Evolutionary conservation across 1,140 invertebrate genomes (phyloP).

Genomic region (Lysiphlebus fabarum): DNA sequence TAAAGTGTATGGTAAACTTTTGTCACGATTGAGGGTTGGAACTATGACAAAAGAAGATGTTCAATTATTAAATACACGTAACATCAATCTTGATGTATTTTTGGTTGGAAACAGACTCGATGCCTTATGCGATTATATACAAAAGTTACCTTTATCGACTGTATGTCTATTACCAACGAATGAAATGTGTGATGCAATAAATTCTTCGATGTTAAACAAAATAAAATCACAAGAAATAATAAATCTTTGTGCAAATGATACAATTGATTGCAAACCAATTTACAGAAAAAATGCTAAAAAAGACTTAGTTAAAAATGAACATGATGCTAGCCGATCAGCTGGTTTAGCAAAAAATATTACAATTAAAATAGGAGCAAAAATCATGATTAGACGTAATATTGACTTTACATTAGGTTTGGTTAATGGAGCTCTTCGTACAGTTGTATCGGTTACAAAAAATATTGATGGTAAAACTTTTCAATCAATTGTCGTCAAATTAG

Average conservation of each 20-base stretch:
- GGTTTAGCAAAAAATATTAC: background rate
- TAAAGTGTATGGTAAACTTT: slow-evolving; percentile 21
- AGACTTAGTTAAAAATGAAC: background rate
- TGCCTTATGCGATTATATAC: slow-evolving; percentile 23
- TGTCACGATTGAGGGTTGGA: slow-evolving; percentile 25
- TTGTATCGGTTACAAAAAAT: slow-evolving; percentile 7
- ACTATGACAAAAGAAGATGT: slow-evolving; percentile 17
- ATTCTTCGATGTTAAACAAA: slow-evolving; percentile 12
- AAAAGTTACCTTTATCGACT: slow-evolving; percentile 18
- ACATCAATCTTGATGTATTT: slow-evolving; percentile 19
- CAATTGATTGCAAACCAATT: slow-evolving; percentile 10
- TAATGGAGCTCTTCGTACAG: slow-evolving; percentile 11
- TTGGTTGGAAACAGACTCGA: slow-evolving; percentile 13
- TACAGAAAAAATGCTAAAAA: background rate
- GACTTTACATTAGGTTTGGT: slow-evolving; percentile 11
- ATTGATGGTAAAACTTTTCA: background rate
- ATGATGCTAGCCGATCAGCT: slow-evolving; percentile 4
- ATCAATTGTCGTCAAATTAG: background rate
- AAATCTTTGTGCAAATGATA: slow-evolving; percentile 2
- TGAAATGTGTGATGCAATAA: slow-evolving; percentile 14
- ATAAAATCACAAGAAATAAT: slow-evolving; percentile 5
- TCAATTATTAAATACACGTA: slow-evolving; percentile 18
- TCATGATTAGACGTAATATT: slow-evolving; percentile 18
- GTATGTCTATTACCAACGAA: slow-evolving; percentile 21
- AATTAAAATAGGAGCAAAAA: slow-evolving; percentile 14